phyloP scores from a whole-genome alignment of 2,113 vertebrate species.

The Xenus cinereus region DNA sequence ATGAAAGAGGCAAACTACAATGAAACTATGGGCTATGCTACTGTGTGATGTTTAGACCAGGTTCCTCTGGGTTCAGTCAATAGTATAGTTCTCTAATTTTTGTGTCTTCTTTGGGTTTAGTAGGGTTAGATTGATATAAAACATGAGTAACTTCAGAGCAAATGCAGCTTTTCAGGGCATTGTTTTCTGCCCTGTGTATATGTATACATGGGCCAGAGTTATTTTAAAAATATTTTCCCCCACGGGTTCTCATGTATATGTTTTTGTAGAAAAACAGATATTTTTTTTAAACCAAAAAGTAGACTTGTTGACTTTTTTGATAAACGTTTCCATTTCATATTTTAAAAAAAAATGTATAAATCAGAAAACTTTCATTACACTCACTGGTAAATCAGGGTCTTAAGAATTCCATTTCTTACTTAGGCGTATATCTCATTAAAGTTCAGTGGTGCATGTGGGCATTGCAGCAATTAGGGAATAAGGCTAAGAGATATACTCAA shows the following conservation, averaged over 20 bases:
- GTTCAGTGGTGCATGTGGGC: neutral
- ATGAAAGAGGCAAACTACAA: neutral
- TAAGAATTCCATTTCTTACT: neutral
- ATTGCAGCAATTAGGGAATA: neutral
- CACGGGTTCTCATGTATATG: neutral
- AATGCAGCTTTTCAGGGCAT: neutral
- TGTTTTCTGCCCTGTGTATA: neutral
- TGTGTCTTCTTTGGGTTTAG: neutral
- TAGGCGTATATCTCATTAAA: neutral
- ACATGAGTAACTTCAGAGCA: neutral
- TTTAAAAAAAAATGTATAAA: neutral
- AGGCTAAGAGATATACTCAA: neutral
- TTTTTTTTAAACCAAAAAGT: neutral
- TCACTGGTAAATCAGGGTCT: neutral
- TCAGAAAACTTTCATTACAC: neutral
- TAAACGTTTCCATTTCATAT: neutral
- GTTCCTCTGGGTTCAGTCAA: neutral
- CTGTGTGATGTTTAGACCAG: neutral
- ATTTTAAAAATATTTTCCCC: neutral
- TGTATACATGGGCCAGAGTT: neutral
- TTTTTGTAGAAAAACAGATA: neutral
- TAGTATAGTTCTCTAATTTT: neutral
- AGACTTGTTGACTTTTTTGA: neutral
- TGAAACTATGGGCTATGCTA: neutral
- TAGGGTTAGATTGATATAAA: neutral